Base-by-base conservation (phyloP, 2,113 vertebrate genomes). In the Cephalopholis sonnerati region DNA sequence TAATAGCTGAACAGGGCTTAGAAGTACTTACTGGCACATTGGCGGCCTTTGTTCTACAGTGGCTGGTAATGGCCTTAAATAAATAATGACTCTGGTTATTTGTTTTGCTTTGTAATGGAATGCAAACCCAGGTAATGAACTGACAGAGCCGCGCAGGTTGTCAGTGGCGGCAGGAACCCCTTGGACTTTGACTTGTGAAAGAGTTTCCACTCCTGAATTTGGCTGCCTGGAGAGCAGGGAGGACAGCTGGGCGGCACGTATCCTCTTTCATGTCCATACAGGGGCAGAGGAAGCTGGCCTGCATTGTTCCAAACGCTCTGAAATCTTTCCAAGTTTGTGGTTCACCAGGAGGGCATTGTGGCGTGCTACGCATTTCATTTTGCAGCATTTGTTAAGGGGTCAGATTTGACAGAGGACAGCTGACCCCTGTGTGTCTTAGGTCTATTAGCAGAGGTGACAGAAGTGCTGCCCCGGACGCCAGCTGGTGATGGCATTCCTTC, bases 81-180 rank as follows among this genome's bases (percentile, higher is more conserved):
- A 77, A 88, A 85, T 85, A 82, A 91, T 83, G 84, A 77, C 48
- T 75, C 27, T 88, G 72, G 83, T 87, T 87, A 89, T 90, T 92
- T 85, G 84, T 83, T 91, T 87, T 86, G 74, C 74, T 83, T 71
- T 90, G 77, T 84, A 82, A 85, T 85, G 77, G 82, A 86, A 90
- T 80, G 73, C 74, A 74, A 69, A 51, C 22, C 44, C 57, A 44
- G 68, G 65, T 91, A 88, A 86, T 87, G 87, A 92, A 82, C 85
- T 87, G 62, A 72, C 81, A 87, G 79, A 77, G 61, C 57, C 3
- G 20, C 3, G 9, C 72, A 41, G 77, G 69, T 70, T 89, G 87
- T 79, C 87, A 76, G 68, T 25, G 65, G 65, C 77, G 73, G 70
- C 84, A 73, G 81, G 74, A 58, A 61, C 29, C 53, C 48, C 11